A percentile compares a stretch with the other conserved stretches of the same genome.
These are phyloP conservation scores for Synanthedon formicaeformis DNA, from an alignment of 2,888 invertebrate genomes.

Conservation along the genomic window DNA sequence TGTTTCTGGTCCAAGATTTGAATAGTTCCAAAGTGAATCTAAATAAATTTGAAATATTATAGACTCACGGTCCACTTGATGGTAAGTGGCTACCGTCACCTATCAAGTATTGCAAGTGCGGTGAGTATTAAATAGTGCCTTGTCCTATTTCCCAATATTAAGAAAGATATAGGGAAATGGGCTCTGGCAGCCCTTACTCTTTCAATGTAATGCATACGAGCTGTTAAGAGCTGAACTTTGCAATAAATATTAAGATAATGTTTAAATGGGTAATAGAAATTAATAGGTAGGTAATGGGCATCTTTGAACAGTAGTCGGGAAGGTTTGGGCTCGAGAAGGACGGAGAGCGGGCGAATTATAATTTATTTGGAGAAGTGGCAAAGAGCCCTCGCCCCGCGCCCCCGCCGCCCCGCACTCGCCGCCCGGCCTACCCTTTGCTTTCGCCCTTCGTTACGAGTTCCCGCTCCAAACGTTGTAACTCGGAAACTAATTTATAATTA, in stretches of 20 bases:
- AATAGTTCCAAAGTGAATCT: too few relatives aligned
- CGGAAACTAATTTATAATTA: slow-evolving; percentile 14
- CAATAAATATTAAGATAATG: neutral
- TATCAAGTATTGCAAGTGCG: too few relatives aligned
- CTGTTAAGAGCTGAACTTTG: too few relatives aligned
- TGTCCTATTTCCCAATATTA: too few relatives aligned
- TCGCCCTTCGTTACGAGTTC: slow-evolving; percentile 67
- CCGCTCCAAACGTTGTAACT: slow-evolving; percentile 44
- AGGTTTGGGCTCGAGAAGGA: slow-evolving; percentile 27
- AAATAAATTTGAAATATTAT: too few relatives aligned
- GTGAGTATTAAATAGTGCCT: too few relatives aligned
- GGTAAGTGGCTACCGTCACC: too few relatives aligned
- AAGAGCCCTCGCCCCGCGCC: slow-evolving; percentile 41
- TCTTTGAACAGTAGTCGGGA: slow-evolving; percentile 44
- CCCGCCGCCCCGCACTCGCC: slow-evolving; percentile 18
- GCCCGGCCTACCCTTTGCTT: slow-evolving; percentile 68
- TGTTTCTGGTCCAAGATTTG: too few relatives aligned
- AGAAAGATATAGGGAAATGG: too few relatives aligned
- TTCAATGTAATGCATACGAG: too few relatives aligned
- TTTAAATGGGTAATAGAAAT: slow-evolving; percentile 22
- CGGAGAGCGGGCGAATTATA: slow-evolving; percentile 65
- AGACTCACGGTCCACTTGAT: too few relatives aligned
- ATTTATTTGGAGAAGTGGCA: slow-evolving; percentile 73
- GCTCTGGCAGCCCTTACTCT: too few relatives aligned
- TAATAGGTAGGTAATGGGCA: slow-evolving; percentile 35